A percentile compares a stretch with the other conserved stretches of the same genome.
These are phyloP conservation scores for Helarctos malayanus DNA, from an alignment of 2,797 vertebrate genomes.

Conservation along the genomic window DNA sequence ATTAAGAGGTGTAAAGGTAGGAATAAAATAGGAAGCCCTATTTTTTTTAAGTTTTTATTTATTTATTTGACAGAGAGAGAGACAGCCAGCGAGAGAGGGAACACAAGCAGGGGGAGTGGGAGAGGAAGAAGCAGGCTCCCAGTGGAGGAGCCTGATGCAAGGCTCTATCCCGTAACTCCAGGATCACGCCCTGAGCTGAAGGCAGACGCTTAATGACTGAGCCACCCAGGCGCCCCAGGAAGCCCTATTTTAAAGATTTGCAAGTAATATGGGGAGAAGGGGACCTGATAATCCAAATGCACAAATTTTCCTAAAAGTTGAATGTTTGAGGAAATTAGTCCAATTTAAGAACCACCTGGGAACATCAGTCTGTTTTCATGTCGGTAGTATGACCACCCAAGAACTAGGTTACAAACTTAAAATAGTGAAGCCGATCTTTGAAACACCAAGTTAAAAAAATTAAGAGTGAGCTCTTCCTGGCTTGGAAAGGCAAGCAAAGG, in stretches of 20 bases:
- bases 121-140: no score
- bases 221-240: no score
- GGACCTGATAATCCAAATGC: background rate
- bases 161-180: no score
- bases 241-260: background rate
- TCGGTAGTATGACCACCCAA: background rate
- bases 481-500: background rate
- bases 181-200: no score
- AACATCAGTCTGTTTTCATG: background rate
- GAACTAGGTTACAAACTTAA: background rate
- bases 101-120: no score
- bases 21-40: background rate
- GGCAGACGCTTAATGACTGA: no score
- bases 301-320: background rate
- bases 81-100: no score
- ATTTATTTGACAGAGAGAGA: no score
- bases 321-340: background rate
- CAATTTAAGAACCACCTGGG: conserved; percentile 2
- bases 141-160: no score
- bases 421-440: background rate
- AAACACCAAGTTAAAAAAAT: conserved; percentile 18
- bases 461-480: background rate
- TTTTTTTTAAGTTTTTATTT: no score
- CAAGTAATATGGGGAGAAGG: background rate
- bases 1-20: background rate